Percentiles rank a stretch among this genome's conserved stretches.
Evolutionary conservation across 2,888 invertebrate genomes (phyloP).

Genomic region (Aproaerema taeniolella): DNA sequence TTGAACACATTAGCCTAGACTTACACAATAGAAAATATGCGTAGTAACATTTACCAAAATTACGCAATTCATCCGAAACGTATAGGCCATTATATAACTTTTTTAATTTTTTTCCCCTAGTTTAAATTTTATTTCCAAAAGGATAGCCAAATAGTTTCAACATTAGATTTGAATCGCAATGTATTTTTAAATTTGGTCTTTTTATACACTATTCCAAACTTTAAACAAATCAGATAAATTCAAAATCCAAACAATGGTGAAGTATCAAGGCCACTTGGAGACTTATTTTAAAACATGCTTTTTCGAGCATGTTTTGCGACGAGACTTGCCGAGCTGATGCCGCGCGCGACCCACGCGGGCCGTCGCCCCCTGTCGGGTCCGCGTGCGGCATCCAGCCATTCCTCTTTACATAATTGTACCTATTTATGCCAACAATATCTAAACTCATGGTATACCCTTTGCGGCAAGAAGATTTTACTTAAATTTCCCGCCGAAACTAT

Average conservation of each 20-base stretch:
- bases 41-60: conserved; percentile 76
- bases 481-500: conserved; percentile 63
- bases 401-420: too few species aligned
- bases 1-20: conserved; percentile 87
- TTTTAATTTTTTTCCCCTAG: conserved; percentile 56
- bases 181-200: conserved; percentile 69
- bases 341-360: conserved; percentile 17
- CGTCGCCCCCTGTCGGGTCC: conserved; percentile 9
- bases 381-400: conserved; percentile 11
- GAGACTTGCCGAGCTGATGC: conserved; percentile 40
- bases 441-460: conserved; percentile 71
- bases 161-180: conserved; percentile 67
- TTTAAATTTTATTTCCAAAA: conserved; percentile 70
- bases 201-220: conserved; percentile 73
- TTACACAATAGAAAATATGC: conserved; percentile 78
- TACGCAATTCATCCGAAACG: conserved; percentile 73
- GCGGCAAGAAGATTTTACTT: conserved; percentile 65
- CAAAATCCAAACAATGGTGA: conserved; percentile 70
- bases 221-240: conserved; percentile 68
- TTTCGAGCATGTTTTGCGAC: conserved; percentile 55
- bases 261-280: conserved; percentile 77
- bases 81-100: conserved; percentile 71
- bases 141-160: conserved; percentile 74
- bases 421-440: conserved; percentile 61
- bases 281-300: conserved; percentile 64